Evolutionary conservation across 92 coral and sea anemone genomes (phyloP), one percentile per base, ranked within the genome.

Genomic region (Bergia puertoricense): DNA sequence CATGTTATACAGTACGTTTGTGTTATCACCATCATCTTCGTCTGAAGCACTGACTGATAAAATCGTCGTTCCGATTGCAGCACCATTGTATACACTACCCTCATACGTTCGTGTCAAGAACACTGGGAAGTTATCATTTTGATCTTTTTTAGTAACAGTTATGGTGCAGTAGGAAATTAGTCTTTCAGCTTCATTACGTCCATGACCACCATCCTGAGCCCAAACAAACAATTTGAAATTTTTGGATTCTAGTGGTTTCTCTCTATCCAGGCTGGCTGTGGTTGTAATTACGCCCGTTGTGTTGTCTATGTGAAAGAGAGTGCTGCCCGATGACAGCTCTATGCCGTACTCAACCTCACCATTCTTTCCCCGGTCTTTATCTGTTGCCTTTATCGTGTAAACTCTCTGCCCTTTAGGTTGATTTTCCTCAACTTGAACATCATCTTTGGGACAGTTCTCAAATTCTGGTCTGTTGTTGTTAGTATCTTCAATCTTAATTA

Each of bases 121-220:
- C 45, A 88, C 39, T 37, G 99, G 97, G 50, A 78, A 95, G 76
- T 96, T 96, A 82, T 96, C 99, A 78, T 96, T 96, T 80, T 80
- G 91, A 87, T 96, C 99, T 42, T 20, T 77, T 77, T 95, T 93
- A 5, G 72, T 43, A 0, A 96, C 93, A 6, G 88, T 89, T 36
- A 96, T 62, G 77, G 91, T 88, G 48, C 99, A 96, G 91, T 96
- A 95, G 8, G 93, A 88, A 62, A 96, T 92, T 18, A 94, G 90
- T 8, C 96, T 85, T 72, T 94, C 95, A 54, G 91, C 96, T 14
- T 56, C 79, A 10, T 89, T 67, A n/a, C 95, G 91, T 8, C 95
- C 96, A 45, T 91, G 96, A 5, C 98, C 96, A 7, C 96, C 96
- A 88, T 96, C 99, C 51, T 93, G 94, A 9, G 98, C 99, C 74